phyloP scores from a whole-genome alignment of 2,113 vertebrate species.

The Phalacrocorax carbo region DNA sequence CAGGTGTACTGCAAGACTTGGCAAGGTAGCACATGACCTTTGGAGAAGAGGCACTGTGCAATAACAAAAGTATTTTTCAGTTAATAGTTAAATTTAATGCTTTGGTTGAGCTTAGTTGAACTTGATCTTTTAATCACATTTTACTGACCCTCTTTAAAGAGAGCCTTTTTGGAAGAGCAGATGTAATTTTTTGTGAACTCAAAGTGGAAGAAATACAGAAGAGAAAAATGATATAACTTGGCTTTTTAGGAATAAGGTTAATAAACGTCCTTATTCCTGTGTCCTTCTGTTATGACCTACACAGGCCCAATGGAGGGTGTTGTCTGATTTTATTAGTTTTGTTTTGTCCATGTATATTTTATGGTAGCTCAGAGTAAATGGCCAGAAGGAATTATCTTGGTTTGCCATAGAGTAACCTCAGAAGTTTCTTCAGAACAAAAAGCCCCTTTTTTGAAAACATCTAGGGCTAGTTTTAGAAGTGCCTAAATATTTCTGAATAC shows the following conservation, averaged over 20 bases:
- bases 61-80: not conserved
- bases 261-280: not conserved
- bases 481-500: not conserved
- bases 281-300: not conserved
- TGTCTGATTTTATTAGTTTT: not conserved
- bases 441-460: not conserved
- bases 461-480: not conserved
- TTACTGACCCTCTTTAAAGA: not conserved
- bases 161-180: not conserved
- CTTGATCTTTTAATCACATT: not conserved
- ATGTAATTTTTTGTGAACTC: not conserved
- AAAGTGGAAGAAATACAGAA: not conserved
- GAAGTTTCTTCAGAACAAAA: not conserved
- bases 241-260: not conserved
- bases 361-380: not conserved
- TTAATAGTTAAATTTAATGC: not conserved
- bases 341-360: not conserved
- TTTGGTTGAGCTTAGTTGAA: not conserved
- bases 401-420: not conserved
- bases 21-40: not conserved
- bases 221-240: not conserved
- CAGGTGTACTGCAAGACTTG: not conserved
- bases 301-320: not conserved
- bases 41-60: not conserved
- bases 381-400: not conserved